Evolutionary conservation across 2,113 vertebrate genomes (phyloP), one percentile per base, ranked within the genome.

Genomic region (Uria lomvia): DNA sequence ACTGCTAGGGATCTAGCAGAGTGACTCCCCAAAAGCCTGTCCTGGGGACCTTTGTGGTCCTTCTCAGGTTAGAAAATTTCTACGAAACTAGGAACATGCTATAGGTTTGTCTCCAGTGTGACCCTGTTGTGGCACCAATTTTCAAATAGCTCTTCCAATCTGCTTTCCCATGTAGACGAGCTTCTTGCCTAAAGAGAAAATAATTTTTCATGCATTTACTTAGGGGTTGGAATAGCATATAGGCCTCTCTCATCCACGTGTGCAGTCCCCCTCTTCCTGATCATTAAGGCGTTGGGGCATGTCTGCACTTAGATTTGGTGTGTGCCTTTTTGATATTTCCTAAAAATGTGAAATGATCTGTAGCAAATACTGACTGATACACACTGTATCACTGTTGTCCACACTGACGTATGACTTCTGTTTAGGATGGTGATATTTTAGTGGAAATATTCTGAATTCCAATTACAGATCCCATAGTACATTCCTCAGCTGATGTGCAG

Each of bases 351-450:
- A 70, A 45, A 53, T 66, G 15, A 65, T 47, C 43, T 72, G 30
- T 68, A 62, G 60, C 3, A 13, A 38, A 14, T 55, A 70, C 16
- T 70, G n/a, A 18, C 50, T 53, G 8, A 15, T 76, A 32, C 36
- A 38, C 8, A 8, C 16, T 9, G 0, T 26, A 42, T 62, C 0
- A 0, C 32, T 72, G 2, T 26, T 77, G 21, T 73, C 34, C 34
- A 21, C 27, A 15, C 56, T 63, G 27, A 21, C 9, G 2, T 24
- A 29, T n/a, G 43, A 62, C 36, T 70, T 65, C 56, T 73, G 40
- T 50, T 92, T 89, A 76, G 22, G 1, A 0, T 45, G 11, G 12
- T 74, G 38, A 49, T 36, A 74, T 62, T 86, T 77, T 49, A 58
- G 19, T 60, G 58, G 40, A 42, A 67, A 52, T 73, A 56, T 3